Conservation (phyloP, 2,888 invertebrate genomes). For the Tachina fera region DNA sequence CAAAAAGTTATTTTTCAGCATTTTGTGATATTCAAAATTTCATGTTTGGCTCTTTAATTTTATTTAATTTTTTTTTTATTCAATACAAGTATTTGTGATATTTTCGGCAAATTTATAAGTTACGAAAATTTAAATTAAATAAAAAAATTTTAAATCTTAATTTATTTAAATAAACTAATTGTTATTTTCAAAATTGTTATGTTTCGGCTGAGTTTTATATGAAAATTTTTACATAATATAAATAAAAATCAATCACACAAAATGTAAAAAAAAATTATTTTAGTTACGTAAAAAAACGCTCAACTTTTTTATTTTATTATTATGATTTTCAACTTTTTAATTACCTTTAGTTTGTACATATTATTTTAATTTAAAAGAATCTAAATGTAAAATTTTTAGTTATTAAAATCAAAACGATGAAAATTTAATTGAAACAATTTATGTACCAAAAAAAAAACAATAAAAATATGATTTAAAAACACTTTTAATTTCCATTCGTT, state of each 20-base stretch:
- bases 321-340: slow-evolving; percentile 47
- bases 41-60: slow-evolving; percentile 73
- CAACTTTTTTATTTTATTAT: slow-evolving; percentile 48
- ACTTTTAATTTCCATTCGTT: not conserved
- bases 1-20: slow-evolving; percentile 78
- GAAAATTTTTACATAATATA: slow-evolving; percentile 8
- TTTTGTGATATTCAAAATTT: slow-evolving; percentile 82
- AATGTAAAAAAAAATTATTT: slow-evolving; percentile 60
- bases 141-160: slow-evolving; percentile 62
- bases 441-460: slow-evolving; percentile 79
- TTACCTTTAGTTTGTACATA: slow-evolving; percentile 66
- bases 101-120: slow-evolving; percentile 68
- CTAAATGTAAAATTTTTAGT: slow-evolving; percentile 64
- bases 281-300: slow-evolving; percentile 52
- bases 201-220: slow-evolving; percentile 75
- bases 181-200: slow-evolving; percentile 77
- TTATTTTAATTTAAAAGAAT: slow-evolving; percentile 64
- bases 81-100: slow-evolving; percentile 73
- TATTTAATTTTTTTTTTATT: slow-evolving; percentile 1
- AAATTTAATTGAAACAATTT: slow-evolving; percentile 75
- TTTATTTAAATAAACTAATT: slow-evolving; percentile 65
- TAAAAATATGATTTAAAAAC: slow-evolving; percentile 62
- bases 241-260: slow-evolving; percentile 48
- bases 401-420: slow-evolving; percentile 53
- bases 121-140: slow-evolving; percentile 61